Evolutionary conservation across 1,140 invertebrate genomes (phyloP), one percentile per base, ranked within the genome.

Genomic region (Halyomorpha halys): DNA sequence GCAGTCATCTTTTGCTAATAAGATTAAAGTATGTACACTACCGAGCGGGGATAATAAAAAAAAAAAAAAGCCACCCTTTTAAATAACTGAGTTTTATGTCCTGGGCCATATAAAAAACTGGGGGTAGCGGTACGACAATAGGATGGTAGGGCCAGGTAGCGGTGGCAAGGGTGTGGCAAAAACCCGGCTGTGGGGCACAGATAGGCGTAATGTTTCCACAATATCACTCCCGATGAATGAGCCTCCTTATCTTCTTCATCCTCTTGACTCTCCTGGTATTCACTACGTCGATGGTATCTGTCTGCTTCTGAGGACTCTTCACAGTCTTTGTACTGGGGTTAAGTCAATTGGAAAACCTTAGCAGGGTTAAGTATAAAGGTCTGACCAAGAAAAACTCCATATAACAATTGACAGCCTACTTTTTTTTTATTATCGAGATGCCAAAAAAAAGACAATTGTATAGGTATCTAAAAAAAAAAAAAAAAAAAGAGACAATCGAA

Each of bases 141-240:
- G 47, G 47, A 49, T 19, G 47, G 45, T 3, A 49, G 21, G 21
- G 47, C 34, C 47, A 49, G 47, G 47, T 49, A 49, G 47, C 34
- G 34, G 34, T 39, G 34, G 34, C 34, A 39, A 39, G 34, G 34
- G 34, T 39, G 34, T 39, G 34, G 34, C 34, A 39, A 39, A 39
- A 39, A 39, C 34, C n/a, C 47, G 47, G 47, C n/a, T 49, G n/a
- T 8, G 47, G 47, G 47, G 16, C 6, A 1, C 47, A 18, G 47
- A 49, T 49, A 49, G 47, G 47, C 47, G 47, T 49, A 49, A 49
- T 49, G 47, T 49, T 49, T 49, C 47, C n/a, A 49, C 47, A 49
- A 49, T 49, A 49, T 19, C 47, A 19, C n/a, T 21, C 21, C 47
- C 47, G 21, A 49, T 49, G 47, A 49, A 49, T 49, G 47, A 49